Conservation (phyloP, 2,113 vertebrate genomes). For the Gorsachius goisagi region DNA sequence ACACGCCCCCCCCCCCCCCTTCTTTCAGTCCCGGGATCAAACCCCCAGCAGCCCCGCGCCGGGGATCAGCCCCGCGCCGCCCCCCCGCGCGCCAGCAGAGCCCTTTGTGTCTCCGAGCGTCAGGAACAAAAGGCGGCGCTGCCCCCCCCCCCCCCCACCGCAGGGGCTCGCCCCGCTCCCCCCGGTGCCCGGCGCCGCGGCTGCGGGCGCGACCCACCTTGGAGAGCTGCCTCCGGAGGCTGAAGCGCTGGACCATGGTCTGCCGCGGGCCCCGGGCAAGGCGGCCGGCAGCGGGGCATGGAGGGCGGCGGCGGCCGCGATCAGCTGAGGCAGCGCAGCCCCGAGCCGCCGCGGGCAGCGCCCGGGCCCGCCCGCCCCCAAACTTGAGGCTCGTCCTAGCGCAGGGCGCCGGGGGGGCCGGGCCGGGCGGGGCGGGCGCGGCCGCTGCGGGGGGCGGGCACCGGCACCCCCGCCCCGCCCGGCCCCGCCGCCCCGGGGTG, state of each 20-base stretch:
- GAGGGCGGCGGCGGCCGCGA: too few species aligned
- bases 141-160: not conserved
- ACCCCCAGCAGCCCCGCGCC: too few species aligned
- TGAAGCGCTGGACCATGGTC: conserved; percentile 81
- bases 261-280: conserved; percentile 12
- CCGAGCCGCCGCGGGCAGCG: not conserved
- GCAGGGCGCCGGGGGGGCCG: not conserved
- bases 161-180: not conserved
- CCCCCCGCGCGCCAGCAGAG: too few species aligned
- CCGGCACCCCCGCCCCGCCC: not conserved
- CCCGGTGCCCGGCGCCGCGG: too few species aligned
- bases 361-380: not conserved
- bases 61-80: too few species aligned
- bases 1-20: not conserved
- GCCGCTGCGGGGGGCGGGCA: conserved; percentile 31
- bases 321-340: conserved; percentile 17
- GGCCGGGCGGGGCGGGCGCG: not conserved
- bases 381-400: conserved; percentile 45
- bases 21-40: not conserved
- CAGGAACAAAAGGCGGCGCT: conserved; percentile 71
- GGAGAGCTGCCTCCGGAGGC: conserved; percentile 79
- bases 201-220: conserved; percentile 70
- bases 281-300: not conserved
- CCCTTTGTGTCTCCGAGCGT: conserved; percentile 60
- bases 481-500: not conserved